These are phyloP conservation scores for Acyrthosiphon pisum DNA, from an alignment of 1,140 invertebrate species.

Conservation along the genomic window DNA sequence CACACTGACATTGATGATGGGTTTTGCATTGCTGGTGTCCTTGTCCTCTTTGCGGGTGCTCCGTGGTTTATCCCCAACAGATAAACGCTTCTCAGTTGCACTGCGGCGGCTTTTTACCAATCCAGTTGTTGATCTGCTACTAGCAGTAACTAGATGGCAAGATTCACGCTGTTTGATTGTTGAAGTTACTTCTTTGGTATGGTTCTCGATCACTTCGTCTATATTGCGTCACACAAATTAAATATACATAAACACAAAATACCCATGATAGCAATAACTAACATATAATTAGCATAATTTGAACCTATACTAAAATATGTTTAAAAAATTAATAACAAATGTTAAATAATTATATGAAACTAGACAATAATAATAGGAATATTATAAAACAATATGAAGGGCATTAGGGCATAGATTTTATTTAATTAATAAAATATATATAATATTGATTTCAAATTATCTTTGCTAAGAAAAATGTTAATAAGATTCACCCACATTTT, in stretches of 20 bases:
- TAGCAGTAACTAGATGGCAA: conserved; percentile 34
- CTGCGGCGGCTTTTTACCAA: conserved; percentile 23
- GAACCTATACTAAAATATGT: conserved; percentile 16
- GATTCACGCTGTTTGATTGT: conserved; percentile 21
- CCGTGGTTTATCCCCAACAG: conserved; percentile 44
- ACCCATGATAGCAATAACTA: neutral
- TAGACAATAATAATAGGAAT: neutral
- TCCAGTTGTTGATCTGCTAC: conserved; percentile 22
- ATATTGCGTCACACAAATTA: conserved; percentile 55
- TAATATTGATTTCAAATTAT: neutral
- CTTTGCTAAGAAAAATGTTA: neutral
- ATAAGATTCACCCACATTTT: neutral
- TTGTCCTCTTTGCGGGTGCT: conserved; percentile 44
- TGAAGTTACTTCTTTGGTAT: conserved; percentile 30
- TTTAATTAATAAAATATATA: neutral
- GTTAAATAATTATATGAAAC: neutral
- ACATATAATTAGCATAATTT: neutral
- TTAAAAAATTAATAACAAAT: neutral
- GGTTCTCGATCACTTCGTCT: conserved; percentile 52
- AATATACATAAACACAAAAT: conserved; percentile 53
- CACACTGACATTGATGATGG: neutral
- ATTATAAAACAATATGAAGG: neutral
- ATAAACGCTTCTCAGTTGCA: conserved; percentile 39
- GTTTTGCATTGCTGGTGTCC: conserved; percentile 45
- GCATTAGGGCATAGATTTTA: neutral